Conservation (phyloP, 2,113 vertebrate species). For the Zosterops hypoxanthus region DNA sequence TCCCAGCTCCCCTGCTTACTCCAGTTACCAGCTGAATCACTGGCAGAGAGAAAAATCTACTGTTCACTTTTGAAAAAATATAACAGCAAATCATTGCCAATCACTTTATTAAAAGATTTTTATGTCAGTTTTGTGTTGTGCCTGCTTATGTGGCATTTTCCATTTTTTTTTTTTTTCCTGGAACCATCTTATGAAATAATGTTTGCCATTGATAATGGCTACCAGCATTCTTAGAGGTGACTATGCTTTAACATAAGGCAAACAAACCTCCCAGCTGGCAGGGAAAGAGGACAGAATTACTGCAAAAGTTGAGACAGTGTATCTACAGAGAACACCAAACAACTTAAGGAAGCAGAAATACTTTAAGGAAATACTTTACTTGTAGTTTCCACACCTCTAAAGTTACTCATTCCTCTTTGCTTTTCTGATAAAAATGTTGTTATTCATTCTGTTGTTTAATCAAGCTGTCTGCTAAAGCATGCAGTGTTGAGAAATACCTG, state of each 20-base stretch:
- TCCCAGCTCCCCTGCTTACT: background rate
- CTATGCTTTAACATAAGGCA: background rate
- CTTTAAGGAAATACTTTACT: background rate
- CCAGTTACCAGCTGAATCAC: constrained; percentile 18
- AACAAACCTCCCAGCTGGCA: background rate
- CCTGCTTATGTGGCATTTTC: background rate
- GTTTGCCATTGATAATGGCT: background rate
- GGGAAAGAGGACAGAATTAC: background rate
- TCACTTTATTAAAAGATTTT: background rate
- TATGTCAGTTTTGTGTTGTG: background rate
- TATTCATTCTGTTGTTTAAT: background rate
- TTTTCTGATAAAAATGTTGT: background rate
- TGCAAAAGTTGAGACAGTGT: background rate
- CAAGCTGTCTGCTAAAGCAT: background rate
- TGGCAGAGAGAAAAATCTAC: background rate
- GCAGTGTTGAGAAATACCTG: background rate
- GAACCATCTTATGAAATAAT: background rate
- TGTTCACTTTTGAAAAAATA: background rate
- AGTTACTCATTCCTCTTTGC: background rate
- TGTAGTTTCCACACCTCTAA: background rate
- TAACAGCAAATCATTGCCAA: background rate
- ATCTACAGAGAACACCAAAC: background rate
- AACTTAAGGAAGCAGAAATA: background rate
- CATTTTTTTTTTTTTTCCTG: background rate
- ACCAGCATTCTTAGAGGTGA: background rate